Evolutionary conservation across 2,113 vertebrate genomes (phyloP), one percentile per base, ranked within the genome.

Genomic region (Dicaeum eximium): DNA sequence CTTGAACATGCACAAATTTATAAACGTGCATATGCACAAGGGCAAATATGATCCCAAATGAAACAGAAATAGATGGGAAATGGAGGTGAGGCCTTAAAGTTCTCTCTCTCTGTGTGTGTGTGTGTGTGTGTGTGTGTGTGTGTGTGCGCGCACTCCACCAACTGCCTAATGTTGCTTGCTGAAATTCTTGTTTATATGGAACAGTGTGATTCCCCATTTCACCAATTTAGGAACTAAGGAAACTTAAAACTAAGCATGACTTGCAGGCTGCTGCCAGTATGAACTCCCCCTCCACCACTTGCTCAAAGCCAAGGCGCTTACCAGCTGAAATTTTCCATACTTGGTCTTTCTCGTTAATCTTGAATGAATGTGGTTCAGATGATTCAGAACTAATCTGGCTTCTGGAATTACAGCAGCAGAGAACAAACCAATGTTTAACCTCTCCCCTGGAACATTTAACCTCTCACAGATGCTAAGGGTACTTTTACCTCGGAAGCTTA

Each of bases 301-400:
- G 45, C 66, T 87, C 65, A 71, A 92, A 92, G 84, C 78, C 91
- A 87, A 91, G 78, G 87, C 1, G 4, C 78, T 89, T 82, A 92
- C 94, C 81, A 91, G 66, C 54, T 88, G 87, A 88, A 95, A 95
- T 91, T 93, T 93, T 96, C 95, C 94, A 77, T 86, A 88, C 85
- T 95, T 88, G 84, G 80, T 87, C 78, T 75, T 87, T 94, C 64
- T 95, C 86, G 94, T 97, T 96, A 95, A 96, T 96, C 94, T 97
- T 93, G 79, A 96, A 95, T 94, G 90, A 95, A 94, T 92, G 90
- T 66, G 82, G 66, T 95, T 95, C 90, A 94, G 90, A 93, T 57
- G 74, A 93, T 93, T 96, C 92, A 94, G 50, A 97, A 93, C 86
- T 95, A 94, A 96, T 96, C 94, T 95, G 90, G 88, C 90, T 97